These are phyloP conservation scores for Myotis pilosus DNA, from an alignment of 2,797 vertebrate species.

Conservation along the genomic window DNA sequence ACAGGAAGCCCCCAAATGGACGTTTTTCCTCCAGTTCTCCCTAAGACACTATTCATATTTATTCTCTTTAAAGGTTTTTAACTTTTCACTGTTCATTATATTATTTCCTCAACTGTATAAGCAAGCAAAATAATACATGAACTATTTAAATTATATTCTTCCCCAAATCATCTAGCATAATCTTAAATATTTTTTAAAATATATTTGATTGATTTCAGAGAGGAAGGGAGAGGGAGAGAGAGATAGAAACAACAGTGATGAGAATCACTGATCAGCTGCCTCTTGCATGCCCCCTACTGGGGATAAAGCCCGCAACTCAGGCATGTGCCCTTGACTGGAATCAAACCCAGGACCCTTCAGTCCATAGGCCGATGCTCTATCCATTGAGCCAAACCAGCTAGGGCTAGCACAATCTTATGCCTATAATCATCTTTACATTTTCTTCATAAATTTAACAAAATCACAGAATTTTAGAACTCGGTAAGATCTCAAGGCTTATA, in stretches of 20 bases:
- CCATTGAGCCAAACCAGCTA: too few species aligned
- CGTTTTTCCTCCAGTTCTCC: neutral
- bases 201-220: too few species aligned
- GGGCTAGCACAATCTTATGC: neutral
- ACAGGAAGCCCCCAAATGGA: neutral
- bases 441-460: constrained; percentile 39
- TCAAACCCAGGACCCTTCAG: too few species aligned
- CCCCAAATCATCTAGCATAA: neutral
- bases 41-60: neutral
- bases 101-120: neutral
- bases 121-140: neutral
- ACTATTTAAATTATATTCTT: neutral
- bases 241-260: too few species aligned
- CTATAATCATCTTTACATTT: neutral
- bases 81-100: neutral
- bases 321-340: too few species aligned
- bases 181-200: neutral
- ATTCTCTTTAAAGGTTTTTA: neutral
- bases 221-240: too few species aligned
- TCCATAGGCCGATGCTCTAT: too few species aligned
- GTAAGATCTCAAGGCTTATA: neutral
- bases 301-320: too few species aligned
- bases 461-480: neutral
- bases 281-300: too few species aligned
- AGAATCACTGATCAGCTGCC: too few species aligned